Conservation (phyloP, 2,888 invertebrate species). For the Raillietiella orientalis region DNA sequence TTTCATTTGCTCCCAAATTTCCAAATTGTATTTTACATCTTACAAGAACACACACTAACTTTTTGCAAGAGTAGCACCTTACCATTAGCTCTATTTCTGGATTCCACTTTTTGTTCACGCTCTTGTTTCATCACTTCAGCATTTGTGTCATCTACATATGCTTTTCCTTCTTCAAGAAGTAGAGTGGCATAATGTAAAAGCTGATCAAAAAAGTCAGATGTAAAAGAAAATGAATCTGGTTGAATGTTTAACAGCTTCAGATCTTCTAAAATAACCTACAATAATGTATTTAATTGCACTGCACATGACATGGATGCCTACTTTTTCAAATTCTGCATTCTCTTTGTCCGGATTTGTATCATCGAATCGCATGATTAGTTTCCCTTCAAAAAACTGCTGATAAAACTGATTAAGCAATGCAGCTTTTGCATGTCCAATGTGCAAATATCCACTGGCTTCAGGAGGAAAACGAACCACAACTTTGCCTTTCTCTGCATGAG, state of each 20-base stretch:
- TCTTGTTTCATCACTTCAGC: constrained; percentile 80
- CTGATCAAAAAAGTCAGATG: constrained; percentile 82
- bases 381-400: constrained; percentile 62
- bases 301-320: constrained; percentile 11
- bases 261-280: constrained; percentile 52
- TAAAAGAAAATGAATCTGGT: constrained; percentile 70
- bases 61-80: constrained; percentile 12
- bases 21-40: constrained; percentile 53
- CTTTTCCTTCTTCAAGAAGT: constrained; percentile 54
- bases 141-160: constrained; percentile 87
- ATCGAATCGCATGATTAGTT: constrained; percentile 91
- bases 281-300: constrained; percentile 3
- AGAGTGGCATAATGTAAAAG: constrained; percentile 62
- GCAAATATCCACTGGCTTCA: constrained; percentile 88
- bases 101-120: constrained; percentile 56
- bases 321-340: constrained; percentile 82
- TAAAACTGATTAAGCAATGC: constrained; percentile 94
- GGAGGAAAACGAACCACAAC: constrained; percentile 97
- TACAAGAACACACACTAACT: neutral
- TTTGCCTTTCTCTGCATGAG: constrained; percentile 86
- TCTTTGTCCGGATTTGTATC: constrained; percentile 99
- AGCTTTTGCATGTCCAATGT: constrained; percentile 97
- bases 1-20: constrained; percentile 84
- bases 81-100: constrained; percentile 54
- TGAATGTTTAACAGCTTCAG: constrained; percentile 62